Evolutionary conservation across 35 echinoderm and acorn worm genomes (phyloP).

Genomic region (Lytechinus pictus): DNA sequence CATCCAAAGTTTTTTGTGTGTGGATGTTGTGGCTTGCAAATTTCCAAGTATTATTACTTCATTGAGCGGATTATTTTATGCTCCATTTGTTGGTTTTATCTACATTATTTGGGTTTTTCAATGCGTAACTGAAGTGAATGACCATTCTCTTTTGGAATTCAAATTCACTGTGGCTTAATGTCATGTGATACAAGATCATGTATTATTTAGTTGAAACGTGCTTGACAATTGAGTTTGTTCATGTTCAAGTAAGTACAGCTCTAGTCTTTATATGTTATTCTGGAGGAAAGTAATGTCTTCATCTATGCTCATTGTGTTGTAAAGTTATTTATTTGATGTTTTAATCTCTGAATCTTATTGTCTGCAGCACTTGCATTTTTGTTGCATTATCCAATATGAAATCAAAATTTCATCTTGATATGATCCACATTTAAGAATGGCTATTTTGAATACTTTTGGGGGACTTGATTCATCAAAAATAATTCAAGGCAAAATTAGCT

Average conservation of each 20-base stretch:
- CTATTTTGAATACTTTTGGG: too few relatives aligned
- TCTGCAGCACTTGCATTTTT: too few relatives aligned
- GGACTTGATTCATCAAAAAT: too few relatives aligned
- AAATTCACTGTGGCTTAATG: not conserved
- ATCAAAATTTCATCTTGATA: too few relatives aligned
- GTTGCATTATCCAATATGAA: too few relatives aligned
- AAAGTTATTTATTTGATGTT: too few relatives aligned
- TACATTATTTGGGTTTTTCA: not conserved
- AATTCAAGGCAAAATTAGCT: too few relatives aligned
- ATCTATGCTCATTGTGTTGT: too few relatives aligned
- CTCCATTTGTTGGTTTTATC: not conserved
- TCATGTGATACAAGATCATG: not conserved
- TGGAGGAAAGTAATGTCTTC: too few relatives aligned
- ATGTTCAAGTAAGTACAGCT: not conserved
- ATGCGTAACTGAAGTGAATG: not conserved
- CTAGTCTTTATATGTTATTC: not conserved
- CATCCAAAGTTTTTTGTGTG: not conserved
- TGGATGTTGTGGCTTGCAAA: not conserved
- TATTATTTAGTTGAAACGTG: conserved; percentile 32
- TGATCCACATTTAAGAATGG: too few relatives aligned
- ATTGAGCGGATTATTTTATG: not conserved
- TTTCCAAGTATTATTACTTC: not conserved
- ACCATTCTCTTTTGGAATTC: not conserved
- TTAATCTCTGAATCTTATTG: too few relatives aligned
- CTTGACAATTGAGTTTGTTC: conserved; percentile 11